Evolutionary conservation across 2,888 invertebrate species (phyloP).

Genomic region (Nematopogon swammerdamellus): DNA sequence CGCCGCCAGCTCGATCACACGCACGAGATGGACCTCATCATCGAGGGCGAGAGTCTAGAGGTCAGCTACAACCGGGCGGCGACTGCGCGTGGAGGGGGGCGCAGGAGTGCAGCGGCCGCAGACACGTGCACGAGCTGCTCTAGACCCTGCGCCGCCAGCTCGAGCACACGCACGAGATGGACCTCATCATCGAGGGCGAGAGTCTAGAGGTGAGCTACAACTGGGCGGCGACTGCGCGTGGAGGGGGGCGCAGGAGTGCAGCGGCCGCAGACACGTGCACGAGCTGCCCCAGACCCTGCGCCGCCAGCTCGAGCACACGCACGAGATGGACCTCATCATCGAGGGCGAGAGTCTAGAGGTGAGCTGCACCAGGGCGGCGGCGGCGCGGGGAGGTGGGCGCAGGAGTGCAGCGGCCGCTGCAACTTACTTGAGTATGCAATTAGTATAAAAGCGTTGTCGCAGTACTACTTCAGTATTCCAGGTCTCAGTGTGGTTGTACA

Average conservation of each 20-base stretch:
- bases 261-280: conserved; percentile 26
- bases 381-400: conserved; percentile 23
- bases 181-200: conserved; percentile 46
- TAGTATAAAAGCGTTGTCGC: too few relatives aligned
- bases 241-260: conserved; percentile 24
- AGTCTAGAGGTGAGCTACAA: conserved; percentile 49
- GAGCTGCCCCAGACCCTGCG: conserved; percentile 23
- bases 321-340: conserved; percentile 31
- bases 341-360: conserved; percentile 49
- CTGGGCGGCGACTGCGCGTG: conserved; percentile 47
- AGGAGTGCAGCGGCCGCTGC: conserved; percentile 21
- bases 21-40: conserved; percentile 28
- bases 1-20: conserved; percentile 9
- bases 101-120: conserved; percentile 20
- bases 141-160: conserved; percentile 15
- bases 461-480: too few relatives aligned
- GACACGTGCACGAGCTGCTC: conserved; percentile 30
- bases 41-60: conserved; percentile 47
- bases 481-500: too few relatives aligned
- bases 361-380: conserved; percentile 65
- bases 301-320: conserved; percentile 9
- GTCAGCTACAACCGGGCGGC: conserved; percentile 69
- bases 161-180: conserved; percentile 16
- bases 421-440: conserved; percentile 28
- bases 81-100: conserved; percentile 25